phyloP scores from a whole-genome alignment of 30 jellyfish, hydroid and myxozoan genomes.

The Aurelia sp. region DNA sequence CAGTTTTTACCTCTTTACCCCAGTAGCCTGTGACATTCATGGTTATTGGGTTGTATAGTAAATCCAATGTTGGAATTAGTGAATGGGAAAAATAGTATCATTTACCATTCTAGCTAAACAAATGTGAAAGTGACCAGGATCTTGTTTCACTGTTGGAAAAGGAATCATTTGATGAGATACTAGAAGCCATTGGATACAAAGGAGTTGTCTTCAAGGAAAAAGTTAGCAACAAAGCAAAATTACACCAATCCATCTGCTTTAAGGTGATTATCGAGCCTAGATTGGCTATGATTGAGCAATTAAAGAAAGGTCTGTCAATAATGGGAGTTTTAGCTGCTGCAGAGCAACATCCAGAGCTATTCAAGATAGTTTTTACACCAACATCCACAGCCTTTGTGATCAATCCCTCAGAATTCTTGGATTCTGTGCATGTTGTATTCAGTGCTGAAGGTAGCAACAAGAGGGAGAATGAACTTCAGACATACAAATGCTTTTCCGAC shows the following conservation, averaged over 20 bases:
- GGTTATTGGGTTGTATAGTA: too few species aligned
- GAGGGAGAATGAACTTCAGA: constrained; percentile 9
- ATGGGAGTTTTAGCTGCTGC: constrained; percentile 14
- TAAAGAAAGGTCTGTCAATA: neutral
- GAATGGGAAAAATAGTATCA: too few species aligned
- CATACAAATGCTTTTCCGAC: neutral
- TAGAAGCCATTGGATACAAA: neutral
- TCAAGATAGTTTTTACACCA: constrained; percentile 6
- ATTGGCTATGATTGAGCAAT: constrained; percentile 9
- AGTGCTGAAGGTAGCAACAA: constrained; percentile 13
- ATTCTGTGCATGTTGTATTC: constrained; percentile 10
- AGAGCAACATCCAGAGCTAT: constrained; percentile 3
- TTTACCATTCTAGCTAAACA: too few species aligned
- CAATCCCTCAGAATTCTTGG: neutral
- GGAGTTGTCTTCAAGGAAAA: constrained; percentile 1
- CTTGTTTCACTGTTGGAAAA: too few species aligned
- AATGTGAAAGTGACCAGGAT: too few species aligned
- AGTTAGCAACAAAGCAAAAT: neutral
- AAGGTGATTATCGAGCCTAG: neutral
- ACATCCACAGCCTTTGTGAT: constrained; percentile 1
- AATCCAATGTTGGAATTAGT: too few species aligned
- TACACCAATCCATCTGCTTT: neutral
- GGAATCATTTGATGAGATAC: too few species aligned
- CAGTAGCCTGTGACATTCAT: too few species aligned
- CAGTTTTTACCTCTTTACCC: too few species aligned